These are phyloP conservation scores for Episyrphus balteatus DNA, from an alignment of 1,140 invertebrate genomes.

Conservation along the genomic window DNA sequence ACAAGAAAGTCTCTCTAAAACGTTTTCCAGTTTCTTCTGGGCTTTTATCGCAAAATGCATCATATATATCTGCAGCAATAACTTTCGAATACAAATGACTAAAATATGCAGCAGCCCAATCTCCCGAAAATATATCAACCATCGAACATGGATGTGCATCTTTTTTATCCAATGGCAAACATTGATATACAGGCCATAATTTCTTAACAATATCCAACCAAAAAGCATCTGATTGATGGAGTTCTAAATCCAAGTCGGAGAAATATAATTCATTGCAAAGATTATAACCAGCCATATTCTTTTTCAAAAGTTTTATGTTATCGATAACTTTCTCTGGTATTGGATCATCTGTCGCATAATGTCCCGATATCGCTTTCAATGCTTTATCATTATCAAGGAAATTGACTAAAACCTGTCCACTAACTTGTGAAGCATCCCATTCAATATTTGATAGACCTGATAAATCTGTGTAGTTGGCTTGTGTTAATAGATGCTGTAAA, in stretches of 20 bases:
- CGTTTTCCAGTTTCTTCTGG: conserved; percentile 48
- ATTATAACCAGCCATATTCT: conserved; percentile 66
- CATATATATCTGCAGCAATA: conserved; percentile 80
- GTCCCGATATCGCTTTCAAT: conserved; percentile 56
- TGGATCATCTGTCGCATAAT: conserved; percentile 60
- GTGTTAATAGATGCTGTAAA: conserved; percentile 71
- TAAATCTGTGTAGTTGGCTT: conserved; percentile 68
- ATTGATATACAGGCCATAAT: conserved; percentile 67
- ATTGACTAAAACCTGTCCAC: conserved; percentile 67
- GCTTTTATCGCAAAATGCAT: conserved; percentile 60
- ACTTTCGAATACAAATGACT: conserved; percentile 71
- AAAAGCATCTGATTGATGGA: conserved; percentile 64
- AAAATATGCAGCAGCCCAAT: conserved; percentile 66
- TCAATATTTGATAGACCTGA: conserved; percentile 77
- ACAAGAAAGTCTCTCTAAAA: conserved; percentile 78
- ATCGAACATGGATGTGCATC: conserved; percentile 74
- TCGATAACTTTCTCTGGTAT: conserved; percentile 54
- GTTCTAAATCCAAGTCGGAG: conserved; percentile 72
- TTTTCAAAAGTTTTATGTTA: conserved; percentile 49
- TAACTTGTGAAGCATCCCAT: conserved; percentile 78
- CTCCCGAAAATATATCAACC: conserved; percentile 56
- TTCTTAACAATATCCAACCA: conserved; percentile 67
- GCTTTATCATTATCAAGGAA: conserved; percentile 65
- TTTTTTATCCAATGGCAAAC: conserved; percentile 58
- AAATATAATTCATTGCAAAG: conserved; percentile 73